Percentiles rank a stretch among this genome's conserved stretches.
Conservation (phyloP, 2,113 vertebrate species). For the Platysteira castanea region DNA sequence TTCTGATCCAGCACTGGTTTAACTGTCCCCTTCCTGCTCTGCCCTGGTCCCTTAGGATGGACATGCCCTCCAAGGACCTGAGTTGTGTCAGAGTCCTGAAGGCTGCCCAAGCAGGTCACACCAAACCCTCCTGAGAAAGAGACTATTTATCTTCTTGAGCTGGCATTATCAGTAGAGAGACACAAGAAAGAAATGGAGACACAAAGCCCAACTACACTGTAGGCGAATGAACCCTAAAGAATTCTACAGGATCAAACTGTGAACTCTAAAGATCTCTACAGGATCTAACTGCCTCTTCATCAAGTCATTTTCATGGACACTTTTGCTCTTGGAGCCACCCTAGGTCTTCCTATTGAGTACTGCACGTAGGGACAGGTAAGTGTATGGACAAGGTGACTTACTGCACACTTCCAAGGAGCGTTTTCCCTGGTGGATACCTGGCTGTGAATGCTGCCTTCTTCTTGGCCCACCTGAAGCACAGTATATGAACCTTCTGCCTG, state of each 20-base stretch:
- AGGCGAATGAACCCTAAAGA: neutral
- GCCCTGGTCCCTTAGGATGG: neutral
- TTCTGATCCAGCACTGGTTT: neutral
- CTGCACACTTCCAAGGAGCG: neutral
- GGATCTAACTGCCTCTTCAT: neutral
- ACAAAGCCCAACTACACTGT: neutral
- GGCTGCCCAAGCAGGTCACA: neutral
- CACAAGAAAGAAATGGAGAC: neutral
- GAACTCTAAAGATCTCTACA: neutral
- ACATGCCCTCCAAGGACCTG: neutral
- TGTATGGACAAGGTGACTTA: neutral
- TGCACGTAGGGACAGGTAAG: neutral
- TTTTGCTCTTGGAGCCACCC: neutral
- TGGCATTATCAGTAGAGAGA: neutral
- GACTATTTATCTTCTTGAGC: neutral
- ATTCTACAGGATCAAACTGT: neutral
- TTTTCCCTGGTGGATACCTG: neutral
- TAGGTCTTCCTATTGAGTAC: neutral
- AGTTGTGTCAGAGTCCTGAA: neutral
- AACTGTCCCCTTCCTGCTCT: neutral
- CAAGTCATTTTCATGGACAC: neutral
- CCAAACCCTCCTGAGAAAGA: neutral
- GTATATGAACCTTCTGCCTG: neutral
- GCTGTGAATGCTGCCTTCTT: neutral
- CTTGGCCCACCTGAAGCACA: neutral